Evolutionary conservation across 53 echinoderm and acorn worm genomes (phyloP).

Genomic region (Mesocentrotus franciscanus): DNA sequence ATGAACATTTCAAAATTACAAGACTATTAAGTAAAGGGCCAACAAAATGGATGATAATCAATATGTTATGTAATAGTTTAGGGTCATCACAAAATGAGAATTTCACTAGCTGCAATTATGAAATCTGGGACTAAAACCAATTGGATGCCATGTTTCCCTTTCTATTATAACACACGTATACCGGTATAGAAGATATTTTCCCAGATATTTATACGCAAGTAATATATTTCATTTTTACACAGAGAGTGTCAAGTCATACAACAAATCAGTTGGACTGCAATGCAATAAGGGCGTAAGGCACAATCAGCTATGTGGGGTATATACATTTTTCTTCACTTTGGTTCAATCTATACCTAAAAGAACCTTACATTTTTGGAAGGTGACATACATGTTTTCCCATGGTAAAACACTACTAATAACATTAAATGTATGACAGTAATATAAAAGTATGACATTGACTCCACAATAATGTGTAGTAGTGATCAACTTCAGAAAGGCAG

Average conservation of each 20-base stretch:
- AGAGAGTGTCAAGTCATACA: not conserved
- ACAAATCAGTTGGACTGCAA: not conserved
- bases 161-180: too few species aligned
- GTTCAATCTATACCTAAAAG: not conserved
- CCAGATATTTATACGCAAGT: too few species aligned
- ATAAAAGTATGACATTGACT: not conserved
- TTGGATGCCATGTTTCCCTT: too few species aligned
- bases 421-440: not conserved
- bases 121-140: too few species aligned
- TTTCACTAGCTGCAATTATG: too few species aligned
- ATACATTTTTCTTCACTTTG: not conserved
- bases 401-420: not conserved
- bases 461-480: not conserved
- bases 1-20: not conserved
- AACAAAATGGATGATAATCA: not conserved
- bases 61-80: not conserved
- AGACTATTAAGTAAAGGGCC: not conserved
- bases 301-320: not conserved
- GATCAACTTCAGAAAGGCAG: not conserved
- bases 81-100: too few species aligned
- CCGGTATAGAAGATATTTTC: too few species aligned
- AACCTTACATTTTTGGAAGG: not conserved
- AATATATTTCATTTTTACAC: not conserved
- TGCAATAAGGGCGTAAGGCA: not conserved
- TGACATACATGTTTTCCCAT: not conserved